Percentiles rank a stretch among this genome's conserved stretches.
These are phyloP conservation scores for Helobdella robusta DNA, from an alignment of 2,888 invertebrate species.

Conservation along the genomic window DNA sequence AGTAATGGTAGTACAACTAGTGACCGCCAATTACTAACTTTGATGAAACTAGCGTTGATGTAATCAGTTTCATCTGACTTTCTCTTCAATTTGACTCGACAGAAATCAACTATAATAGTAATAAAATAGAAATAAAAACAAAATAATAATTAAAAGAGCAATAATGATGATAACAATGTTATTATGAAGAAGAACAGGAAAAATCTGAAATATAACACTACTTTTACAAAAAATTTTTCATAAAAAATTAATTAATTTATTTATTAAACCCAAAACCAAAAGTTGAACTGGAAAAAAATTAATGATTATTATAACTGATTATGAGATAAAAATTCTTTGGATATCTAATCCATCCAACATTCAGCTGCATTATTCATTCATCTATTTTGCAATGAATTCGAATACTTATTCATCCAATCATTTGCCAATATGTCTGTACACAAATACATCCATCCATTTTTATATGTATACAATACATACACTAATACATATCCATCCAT, in stretches of 20 bases:
- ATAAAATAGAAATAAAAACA: neutral
- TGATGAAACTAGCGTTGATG: slow-evolving; percentile 45
- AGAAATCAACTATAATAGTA: slow-evolving; percentile 15
- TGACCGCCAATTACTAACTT: slow-evolving; percentile 37
- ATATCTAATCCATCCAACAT: too few relatives aligned
- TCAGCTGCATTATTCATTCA: too few relatives aligned
- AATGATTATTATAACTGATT: too few relatives aligned
- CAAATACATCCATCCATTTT: too few relatives aligned
- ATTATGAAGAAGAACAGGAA: neutral
- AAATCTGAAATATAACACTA: neutral
- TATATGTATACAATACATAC: too few relatives aligned
- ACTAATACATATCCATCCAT: too few relatives aligned
- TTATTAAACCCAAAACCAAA: neutral
- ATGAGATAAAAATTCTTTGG: too few relatives aligned
- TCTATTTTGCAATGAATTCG: too few relatives aligned
- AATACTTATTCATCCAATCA: too few relatives aligned
- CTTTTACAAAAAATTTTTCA: neutral
- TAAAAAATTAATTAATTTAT: neutral
- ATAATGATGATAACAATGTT: neutral
- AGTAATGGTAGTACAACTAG: too few relatives aligned
- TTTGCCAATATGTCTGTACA: too few relatives aligned
- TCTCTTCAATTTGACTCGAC: slow-evolving; percentile 21
- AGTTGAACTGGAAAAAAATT: too few relatives aligned
- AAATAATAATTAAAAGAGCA: neutral
- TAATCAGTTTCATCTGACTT: slow-evolving; percentile 36